Evolutionary conservation across 1,140 invertebrate genomes (phyloP).

Genomic region (Drosophila miranda): DNA sequence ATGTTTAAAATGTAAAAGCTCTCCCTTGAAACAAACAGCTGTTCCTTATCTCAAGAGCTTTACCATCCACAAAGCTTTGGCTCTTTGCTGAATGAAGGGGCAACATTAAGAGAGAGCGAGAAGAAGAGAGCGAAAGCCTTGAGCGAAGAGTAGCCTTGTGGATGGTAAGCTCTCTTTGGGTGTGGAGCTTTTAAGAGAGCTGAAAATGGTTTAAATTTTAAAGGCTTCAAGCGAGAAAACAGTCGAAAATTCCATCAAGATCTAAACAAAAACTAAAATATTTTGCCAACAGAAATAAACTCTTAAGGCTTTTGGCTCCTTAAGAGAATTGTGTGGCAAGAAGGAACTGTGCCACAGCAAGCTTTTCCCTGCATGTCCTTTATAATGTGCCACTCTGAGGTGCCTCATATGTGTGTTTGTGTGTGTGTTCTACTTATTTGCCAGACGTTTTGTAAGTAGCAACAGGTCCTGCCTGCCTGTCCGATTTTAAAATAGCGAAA

Average conservation of each 20-base stretch:
- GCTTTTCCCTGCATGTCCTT: slow-evolving; percentile 66
- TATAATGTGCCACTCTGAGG: slow-evolving; percentile 34
- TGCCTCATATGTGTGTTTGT: slow-evolving; percentile 2
- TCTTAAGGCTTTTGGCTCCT: slow-evolving; percentile 39
- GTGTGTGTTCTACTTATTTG: slow-evolving; percentile 41
- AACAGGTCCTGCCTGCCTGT: slow-evolving; percentile 56
- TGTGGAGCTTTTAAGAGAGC: slow-evolving; percentile 36
- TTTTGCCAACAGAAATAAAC: slow-evolving; percentile 30
- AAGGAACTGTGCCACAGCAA: slow-evolving; percentile 69
- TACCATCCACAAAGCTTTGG: not conserved
- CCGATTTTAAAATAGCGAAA: not conserved
- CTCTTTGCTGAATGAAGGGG: slow-evolving; percentile 28
- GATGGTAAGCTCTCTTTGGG: slow-evolving; percentile 31
- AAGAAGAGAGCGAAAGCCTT: not conserved
- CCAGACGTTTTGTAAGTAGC: slow-evolving; percentile 20
- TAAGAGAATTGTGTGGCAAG: slow-evolving; percentile 14
- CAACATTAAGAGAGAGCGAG: not conserved
- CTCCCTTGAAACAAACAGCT: slow-evolving; percentile 22
- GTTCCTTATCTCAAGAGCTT: slow-evolving; percentile 47
- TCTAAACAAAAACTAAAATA: slow-evolving; percentile 13
- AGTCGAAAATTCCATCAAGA: not conserved
- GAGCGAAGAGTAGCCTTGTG: slow-evolving; percentile 4
- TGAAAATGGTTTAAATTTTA: not conserved
- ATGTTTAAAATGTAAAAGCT: slow-evolving; percentile 29
- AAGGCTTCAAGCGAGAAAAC: slow-evolving; percentile 16